Base-by-base conservation (phyloP, 2,797 vertebrate species). In the Pseudopleuronectes americanus region DNA sequence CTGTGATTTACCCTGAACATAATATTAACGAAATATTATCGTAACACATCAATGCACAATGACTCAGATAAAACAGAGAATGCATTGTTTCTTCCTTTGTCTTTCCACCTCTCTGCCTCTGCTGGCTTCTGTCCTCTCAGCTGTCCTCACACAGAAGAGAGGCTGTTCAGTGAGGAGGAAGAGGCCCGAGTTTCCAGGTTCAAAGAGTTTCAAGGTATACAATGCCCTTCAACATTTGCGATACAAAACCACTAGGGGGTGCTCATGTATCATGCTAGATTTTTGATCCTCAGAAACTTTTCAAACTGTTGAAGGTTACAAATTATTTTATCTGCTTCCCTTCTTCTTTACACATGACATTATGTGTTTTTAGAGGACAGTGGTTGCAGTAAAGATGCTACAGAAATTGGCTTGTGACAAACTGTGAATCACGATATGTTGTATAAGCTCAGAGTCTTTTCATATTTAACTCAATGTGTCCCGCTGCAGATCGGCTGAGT, bases 161-260 rank as follows among this genome's bases (percentile, higher is more conserved):
- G 92, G 24, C 84, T 95, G 2, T 92, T 95, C 73, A 95, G 89
- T 3, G 96, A 97, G 81, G 93, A 96, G 9, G 96, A 98, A 75
- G 96, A 95, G 77, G 93, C 93, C 1, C 90, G 92, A 36, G 92
- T 90, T 22, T 84, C 78, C 0, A 95, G 93, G 71, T 88, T 98
- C 19, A 95, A 89, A 87, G 96, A 97, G 51, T 96, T 96, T 84
- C 96, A 97, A 93, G 97, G 98, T 99, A 91, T 51, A 2, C 52
- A 59, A 41, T 41, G 13, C 6, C 22, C 1, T 2, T 1, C 6
- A 47, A 55, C 51, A 60, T 54, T 0, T 41, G 8, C n/a, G 8
- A 16, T 17, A 22, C 2, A 7, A 0, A 3, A 17, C 84, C 93
- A 91, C 84, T 33, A 89, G 91, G 60, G 66, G 87, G 83, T 26